Percentiles rank a stretch among this genome's conserved stretches.
Conservation (phyloP, 2,888 invertebrate species). For the Drosophila nr. perissopoda region DNA sequence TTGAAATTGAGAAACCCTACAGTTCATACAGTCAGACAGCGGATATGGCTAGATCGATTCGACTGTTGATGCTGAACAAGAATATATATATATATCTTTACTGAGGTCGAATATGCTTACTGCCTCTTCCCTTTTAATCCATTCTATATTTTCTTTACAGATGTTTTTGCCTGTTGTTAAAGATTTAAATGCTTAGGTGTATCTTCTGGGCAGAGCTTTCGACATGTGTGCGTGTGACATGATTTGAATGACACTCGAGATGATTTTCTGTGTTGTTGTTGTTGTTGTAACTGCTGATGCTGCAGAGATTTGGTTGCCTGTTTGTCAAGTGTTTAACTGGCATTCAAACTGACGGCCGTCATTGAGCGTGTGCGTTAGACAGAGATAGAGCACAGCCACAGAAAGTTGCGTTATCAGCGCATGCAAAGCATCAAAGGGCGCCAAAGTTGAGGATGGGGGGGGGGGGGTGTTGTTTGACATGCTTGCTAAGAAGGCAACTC, state of each 20-base stretch:
- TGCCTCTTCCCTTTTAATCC: neutral
- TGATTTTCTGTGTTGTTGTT: neutral
- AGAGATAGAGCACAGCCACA: constrained; percentile 6
- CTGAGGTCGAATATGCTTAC: neutral
- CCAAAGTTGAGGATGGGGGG: neutral
- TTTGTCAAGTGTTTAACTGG: constrained; percentile 31
- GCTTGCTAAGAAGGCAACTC: constrained; percentile 23
- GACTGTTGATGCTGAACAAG: neutral
- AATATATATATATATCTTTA: neutral
- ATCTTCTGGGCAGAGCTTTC: neutral
- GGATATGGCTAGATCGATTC: neutral
- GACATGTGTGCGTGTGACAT: constrained; percentile 4
- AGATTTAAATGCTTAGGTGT: neutral
- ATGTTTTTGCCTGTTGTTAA: neutral
- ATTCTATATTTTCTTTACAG: neutral
- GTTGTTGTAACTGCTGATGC: constrained; percentile 10
- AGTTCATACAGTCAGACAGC: neutral
- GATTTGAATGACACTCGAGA: constrained; percentile 28
- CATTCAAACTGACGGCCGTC: constrained; percentile 22
- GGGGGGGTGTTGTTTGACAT: neutral
- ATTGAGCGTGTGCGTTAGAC: constrained; percentile 7
- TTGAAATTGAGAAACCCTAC: neutral
- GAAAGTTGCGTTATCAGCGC: constrained; percentile 38
- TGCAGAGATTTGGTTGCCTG: constrained; percentile 27
- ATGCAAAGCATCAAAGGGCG: constrained; percentile 10